Conservation (phyloP, 2,113 vertebrate genomes). For the Willisornis vidua region DNA sequence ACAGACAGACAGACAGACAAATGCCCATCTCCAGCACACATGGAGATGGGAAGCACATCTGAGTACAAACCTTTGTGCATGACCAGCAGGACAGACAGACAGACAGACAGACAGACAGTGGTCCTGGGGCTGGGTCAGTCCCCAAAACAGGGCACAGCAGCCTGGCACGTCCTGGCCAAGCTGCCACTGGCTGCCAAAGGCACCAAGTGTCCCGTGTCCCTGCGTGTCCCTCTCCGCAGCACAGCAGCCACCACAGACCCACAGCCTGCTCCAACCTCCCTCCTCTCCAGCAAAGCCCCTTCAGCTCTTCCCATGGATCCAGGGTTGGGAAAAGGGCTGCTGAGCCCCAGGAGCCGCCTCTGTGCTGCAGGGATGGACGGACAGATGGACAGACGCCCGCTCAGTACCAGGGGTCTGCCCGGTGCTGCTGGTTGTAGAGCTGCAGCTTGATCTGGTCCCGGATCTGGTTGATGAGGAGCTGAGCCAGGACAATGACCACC, state of each 20-base stretch:
- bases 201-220: fast-evolving
- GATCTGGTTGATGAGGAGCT: conserved; percentile 91
- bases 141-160: not conserved
- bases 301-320: not conserved
- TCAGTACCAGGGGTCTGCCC: conserved; percentile 84
- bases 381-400: fast-evolving
- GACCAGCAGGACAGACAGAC: not conserved
- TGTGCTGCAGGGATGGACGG: fast-evolving
- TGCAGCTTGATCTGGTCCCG: conserved; percentile 90
- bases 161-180: not conserved
- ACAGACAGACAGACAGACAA: not conserved
- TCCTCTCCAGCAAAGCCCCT: not conserved
- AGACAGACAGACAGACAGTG: not conserved
- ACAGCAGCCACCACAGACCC: fast-evolving
- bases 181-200: not conserved
- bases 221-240: fast-evolving
- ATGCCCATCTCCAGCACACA: not conserved
- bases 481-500: conserved; percentile 90
- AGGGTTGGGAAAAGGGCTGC: fast-evolving
- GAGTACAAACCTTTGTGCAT: fast-evolving
- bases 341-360: fast-evolving
- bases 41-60: not conserved
- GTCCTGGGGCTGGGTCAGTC: not conserved
- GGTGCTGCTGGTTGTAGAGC: conserved; percentile 85
- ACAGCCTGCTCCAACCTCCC: not conserved